Evolutionary conservation across 1,140 invertebrate species (phyloP).

Genomic region (Bombus pascuorum): DNA sequence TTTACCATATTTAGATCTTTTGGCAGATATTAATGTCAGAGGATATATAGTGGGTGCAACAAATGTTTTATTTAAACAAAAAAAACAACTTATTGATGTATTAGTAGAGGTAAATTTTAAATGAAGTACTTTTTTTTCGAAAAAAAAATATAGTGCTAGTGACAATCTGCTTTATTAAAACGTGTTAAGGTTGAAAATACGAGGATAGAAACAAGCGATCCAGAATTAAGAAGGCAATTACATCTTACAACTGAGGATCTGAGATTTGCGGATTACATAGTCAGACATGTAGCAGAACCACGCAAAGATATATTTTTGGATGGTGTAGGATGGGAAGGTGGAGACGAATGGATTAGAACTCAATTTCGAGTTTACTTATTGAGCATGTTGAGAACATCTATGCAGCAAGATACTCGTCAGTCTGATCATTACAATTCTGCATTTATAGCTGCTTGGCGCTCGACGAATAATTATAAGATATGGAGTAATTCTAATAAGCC

Average conservation of each 20-base stretch:
- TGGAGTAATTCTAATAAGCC: conserved; percentile 89
- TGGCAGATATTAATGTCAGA: conserved; percentile 93
- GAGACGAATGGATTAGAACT: conserved; percentile 97
- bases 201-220: conserved; percentile 94
- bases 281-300: conserved; percentile 92
- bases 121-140: conserved; percentile 18
- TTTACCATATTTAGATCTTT: conserved; percentile 95
- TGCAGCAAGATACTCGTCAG: conserved; percentile 89
- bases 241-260: conserved; percentile 97
- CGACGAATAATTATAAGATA: conserved; percentile 93
- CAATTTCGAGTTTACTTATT: conserved; percentile 97
- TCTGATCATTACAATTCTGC: conserved; percentile 94
- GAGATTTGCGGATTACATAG: conserved; percentile 96
- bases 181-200: conserved; percentile 86
- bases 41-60: conserved; percentile 98
- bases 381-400: conserved; percentile 91
- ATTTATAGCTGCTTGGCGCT: conserved; percentile 93
- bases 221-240: conserved; percentile 91
- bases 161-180: conserved; percentile 4
- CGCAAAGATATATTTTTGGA: conserved; percentile 90
- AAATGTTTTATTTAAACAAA: conserved; percentile 98
- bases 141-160: not conserved
- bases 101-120: conserved; percentile 89
- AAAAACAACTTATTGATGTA: conserved; percentile 95
- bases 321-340: conserved; percentile 94